Base-by-base conservation (phyloP, 1,140 invertebrate species). In the Oreohelix idahoensis region DNA sequence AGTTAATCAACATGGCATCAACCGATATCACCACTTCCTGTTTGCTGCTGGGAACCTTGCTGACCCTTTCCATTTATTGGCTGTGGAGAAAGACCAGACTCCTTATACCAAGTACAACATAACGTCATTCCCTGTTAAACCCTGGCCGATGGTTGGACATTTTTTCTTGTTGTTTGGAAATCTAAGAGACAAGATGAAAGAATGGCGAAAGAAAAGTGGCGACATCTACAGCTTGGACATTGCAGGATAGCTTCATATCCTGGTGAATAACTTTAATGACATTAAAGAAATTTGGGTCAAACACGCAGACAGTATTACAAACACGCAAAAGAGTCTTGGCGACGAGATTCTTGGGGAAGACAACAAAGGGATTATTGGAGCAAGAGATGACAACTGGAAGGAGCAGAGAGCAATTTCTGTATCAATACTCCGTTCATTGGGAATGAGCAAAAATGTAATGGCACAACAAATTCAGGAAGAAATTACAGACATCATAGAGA, bases 391-490 rank as follows among this genome's bases (percentile, higher is more conserved):
- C 2, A 58, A 58, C 51, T 58, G 51, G 51, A 58, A 58, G 20
- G 51, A 58, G 20, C 51, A 58, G 51, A 58, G 51, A 58, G 2
- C 51, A 2, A 23, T 20, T 26, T 2, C 51, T 23, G 1, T 58
- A 23, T 58, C 51, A 23, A 58, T 58, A 11, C 51, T 58, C 4
- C 51, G 51, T 26, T 23, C 51, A 2, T 58, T 58, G 8, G 51
- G 51, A 26, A 58, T 58, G 51, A 20, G 51, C 1, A 96, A 96
- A 86, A 88, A 88, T 17, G 2, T 58, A 23, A 58, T 58, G 51
- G 51, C 51, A 23, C 8, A 58, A 4, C 8, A 58, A 58, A 58
- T 97, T 35, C 90, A 58, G 20, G 51, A 58, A 23, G 51, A 58
- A 26, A 23, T 58, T 58, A 11, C 51, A 58, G 51, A 11, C 20